Conservation (phyloP, 2,888 invertebrate genomes). For the Orthosia cruda region DNA sequence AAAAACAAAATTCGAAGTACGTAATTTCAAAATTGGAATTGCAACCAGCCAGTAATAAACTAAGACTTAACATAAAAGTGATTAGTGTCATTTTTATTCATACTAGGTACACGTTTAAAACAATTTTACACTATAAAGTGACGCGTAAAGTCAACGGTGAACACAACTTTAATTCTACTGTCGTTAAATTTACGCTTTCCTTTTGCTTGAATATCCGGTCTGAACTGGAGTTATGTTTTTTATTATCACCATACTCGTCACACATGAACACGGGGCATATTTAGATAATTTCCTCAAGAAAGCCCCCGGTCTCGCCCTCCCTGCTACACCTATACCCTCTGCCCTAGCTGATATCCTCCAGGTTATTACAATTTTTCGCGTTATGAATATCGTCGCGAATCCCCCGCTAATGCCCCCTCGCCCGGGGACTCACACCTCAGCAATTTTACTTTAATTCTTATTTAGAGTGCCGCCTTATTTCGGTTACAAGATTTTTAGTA, state of each 20-base stretch:
- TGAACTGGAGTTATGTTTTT: constrained; percentile 38
- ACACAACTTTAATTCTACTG: constrained; percentile 59
- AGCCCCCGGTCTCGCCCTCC: constrained; percentile 83
- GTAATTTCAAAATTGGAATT: constrained; percentile 39
- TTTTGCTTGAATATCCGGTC: constrained; percentile 57
- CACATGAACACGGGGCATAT: constrained; percentile 81
- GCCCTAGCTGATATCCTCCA: constrained; percentile 85
- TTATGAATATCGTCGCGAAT: constrained; percentile 91
- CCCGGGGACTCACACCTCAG: constrained; percentile 89
- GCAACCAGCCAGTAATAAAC: constrained; percentile 29
- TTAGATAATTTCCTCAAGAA: constrained; percentile 90
- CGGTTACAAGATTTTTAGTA: constrained; percentile 91
- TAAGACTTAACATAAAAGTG: constrained; percentile 36
- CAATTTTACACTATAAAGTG: constrained; percentile 57
- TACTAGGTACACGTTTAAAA: constrained; percentile 46
- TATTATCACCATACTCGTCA: constrained; percentile 61
- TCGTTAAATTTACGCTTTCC: constrained; percentile 67
- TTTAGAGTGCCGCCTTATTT: constrained; percentile 91
- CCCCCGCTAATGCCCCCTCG: constrained; percentile 81
- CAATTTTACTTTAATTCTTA: constrained; percentile 92
- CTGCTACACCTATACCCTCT: constrained; percentile 75
- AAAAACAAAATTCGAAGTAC: not conserved
- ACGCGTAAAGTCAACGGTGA: constrained; percentile 30
- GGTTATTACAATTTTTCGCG: constrained; percentile 92
- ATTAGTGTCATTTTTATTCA: constrained; percentile 51